phyloP scores from a whole-genome alignment of 2,797 vertebrate species.

The Botia almorhae region DNA sequence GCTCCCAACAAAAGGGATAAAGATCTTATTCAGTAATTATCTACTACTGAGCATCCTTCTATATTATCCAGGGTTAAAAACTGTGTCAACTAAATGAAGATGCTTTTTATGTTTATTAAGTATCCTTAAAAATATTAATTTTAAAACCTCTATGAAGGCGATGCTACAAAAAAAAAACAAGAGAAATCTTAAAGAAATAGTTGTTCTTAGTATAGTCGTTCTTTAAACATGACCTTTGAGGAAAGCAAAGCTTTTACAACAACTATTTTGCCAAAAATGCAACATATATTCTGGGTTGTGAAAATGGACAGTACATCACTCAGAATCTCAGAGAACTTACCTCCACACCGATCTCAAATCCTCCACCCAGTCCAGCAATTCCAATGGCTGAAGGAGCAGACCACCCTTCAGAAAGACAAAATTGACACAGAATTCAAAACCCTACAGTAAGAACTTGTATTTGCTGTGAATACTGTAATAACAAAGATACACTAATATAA shows the following conservation, averaged over 20 bases:
- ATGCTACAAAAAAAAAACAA: too few species aligned
- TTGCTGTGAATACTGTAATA: background rate
- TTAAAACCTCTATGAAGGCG: too few species aligned
- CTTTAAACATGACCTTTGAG: too few species aligned
- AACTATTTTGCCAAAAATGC: too few species aligned
- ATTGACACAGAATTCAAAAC: background rate
- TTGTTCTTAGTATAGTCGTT: too few species aligned
- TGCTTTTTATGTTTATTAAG: background rate
- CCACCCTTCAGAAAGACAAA: constrained; percentile 79
- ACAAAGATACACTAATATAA: background rate
- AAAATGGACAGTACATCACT: background rate
- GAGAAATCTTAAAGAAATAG: too few species aligned
- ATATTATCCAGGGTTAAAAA: background rate
- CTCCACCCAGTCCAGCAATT: constrained; percentile 94
- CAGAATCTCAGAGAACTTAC: constrained; percentile 68
- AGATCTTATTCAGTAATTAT: too few species aligned
- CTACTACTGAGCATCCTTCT: too few species aligned
- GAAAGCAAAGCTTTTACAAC: too few species aligned
- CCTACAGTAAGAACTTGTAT: background rate
- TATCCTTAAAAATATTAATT: background rate
- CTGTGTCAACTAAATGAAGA: background rate
- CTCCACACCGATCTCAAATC: constrained; percentile 96
- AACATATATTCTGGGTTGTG: too few species aligned
- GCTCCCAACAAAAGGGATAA: constrained; percentile 24
- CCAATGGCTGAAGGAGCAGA: constrained; percentile 96